phyloP scores from a whole-genome alignment of 2,113 vertebrate species.

The Etia nguti region DNA sequence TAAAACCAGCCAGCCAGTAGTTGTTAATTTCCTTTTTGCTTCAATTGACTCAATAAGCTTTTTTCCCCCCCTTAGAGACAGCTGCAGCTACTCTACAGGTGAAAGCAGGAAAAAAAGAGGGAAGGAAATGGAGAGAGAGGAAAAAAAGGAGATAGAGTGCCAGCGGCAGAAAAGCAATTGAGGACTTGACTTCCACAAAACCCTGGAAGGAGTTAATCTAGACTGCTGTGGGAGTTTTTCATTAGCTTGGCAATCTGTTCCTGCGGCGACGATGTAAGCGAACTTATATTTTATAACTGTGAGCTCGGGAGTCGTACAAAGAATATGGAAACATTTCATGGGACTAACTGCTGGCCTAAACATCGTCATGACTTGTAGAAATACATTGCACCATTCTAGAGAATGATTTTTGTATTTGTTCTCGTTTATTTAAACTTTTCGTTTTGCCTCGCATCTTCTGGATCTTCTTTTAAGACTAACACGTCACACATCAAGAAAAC shows the following conservation, averaged over 20 bases:
- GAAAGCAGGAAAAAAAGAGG: conserved; percentile 16
- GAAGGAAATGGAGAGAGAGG: conserved; percentile 21
- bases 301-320: conserved; percentile 27
- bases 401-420: background rate
- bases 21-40: conserved; percentile 64
- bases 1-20: conserved; percentile 64
- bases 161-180: conserved; percentile 49
- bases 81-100: conserved; percentile 47
- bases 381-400: background rate
- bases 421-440: background rate
- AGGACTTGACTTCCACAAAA: conserved; percentile 53
- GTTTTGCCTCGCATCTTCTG: background rate
- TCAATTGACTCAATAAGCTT: conserved; percentile 51
- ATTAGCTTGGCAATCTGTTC: conserved; percentile 61
- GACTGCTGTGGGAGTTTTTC: conserved; percentile 62
- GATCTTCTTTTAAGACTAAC: background rate
- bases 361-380: background rate
- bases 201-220: conserved; percentile 59
- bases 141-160: conserved; percentile 32
- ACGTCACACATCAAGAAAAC: background rate
- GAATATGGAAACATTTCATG: conserved; percentile 46
- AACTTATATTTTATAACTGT: conserved; percentile 56
- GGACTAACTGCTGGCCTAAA: background rate
- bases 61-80: conserved; percentile 17
- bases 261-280: conserved; percentile 58